These are phyloP conservation scores for Tinea pellionella DNA, from an alignment of 2,888 invertebrate genomes.

Conservation along the genomic window DNA sequence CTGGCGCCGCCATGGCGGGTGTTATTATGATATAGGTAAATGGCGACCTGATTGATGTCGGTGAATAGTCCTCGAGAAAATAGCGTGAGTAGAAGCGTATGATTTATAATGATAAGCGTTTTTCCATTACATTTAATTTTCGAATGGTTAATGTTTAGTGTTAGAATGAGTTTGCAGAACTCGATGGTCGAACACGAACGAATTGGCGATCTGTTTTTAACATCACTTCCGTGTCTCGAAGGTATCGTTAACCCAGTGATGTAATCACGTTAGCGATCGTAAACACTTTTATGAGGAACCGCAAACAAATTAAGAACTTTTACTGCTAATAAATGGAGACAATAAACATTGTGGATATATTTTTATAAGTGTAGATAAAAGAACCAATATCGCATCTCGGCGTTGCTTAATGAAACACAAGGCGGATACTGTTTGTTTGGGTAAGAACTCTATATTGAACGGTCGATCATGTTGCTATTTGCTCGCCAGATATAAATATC, in stretches of 20 bases:
- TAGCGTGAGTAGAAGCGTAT: neutral
- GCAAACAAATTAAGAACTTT: slow-evolving; percentile 47
- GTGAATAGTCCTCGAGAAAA: no score
- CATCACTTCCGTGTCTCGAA: slow-evolving; percentile 34
- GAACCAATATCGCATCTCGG: slow-evolving; percentile 5
- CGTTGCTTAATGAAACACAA: slow-evolving; percentile 5
- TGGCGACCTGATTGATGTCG: no score
- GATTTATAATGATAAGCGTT: neutral
- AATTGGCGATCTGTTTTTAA: slow-evolving; percentile 11
- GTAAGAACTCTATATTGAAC: neutral
- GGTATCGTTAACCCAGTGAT: slow-evolving; percentile 42
- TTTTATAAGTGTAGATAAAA: slow-evolving; percentile 12
- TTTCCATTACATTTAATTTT: neutral
- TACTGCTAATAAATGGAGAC: slow-evolving; percentile 39
- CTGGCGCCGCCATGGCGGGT: no score
- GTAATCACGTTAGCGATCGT: slow-evolving; percentile 46
- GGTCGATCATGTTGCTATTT: neutral
- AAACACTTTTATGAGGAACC: slow-evolving; percentile 46
- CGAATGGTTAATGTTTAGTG: neutral
- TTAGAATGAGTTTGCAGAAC: neutral
- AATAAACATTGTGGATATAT: slow-evolving; percentile 25
- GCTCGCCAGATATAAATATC: no score
- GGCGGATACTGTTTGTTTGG: slow-evolving; percentile 3
- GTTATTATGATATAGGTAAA: no score
- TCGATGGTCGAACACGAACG: neutral